Evolutionary conservation across 2,797 vertebrate genomes (phyloP), one percentile per base, ranked within the genome.

Genomic region (Eospalax fontanierii): DNA sequence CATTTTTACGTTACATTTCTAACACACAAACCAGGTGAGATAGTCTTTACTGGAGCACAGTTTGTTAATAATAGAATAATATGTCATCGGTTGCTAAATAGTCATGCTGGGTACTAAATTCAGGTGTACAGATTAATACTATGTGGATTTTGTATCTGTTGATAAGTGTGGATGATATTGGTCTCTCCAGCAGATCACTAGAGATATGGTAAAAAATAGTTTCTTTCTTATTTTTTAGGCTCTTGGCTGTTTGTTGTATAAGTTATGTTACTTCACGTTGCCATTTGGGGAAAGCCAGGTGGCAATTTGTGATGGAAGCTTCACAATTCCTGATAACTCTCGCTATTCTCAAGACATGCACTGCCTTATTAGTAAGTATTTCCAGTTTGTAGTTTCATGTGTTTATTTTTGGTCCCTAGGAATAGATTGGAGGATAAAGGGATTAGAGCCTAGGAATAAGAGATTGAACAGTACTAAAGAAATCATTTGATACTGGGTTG

Each of bases 221-320:
- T 87, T n/a, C 71, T 91, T 90, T 66, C 59, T 97, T 96, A 38
- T 59, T 94, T 93, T 94, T 21, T 96, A 99, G 99, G 99, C 99
- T 79, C 99, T 99, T 85, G 99, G 99, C 96, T 99, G 99, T 98
- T 98, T 99, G 93, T 99, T 99, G 35, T 99, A 99, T 98, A 99
- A 99, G 98, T 98, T 99, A 92, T 99, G 99, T 96, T 99, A 99
- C 98, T 99, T 99, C 98, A 99, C 99, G 4, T 98, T 99, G 97
- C 99, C 99, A 0, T 99, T 99, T 40, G 99, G 99, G 66, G 99
- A 99, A 98, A 99, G 99, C 97, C 99, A 99, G 98, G 99, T 99
- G 96, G 99, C 99, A 38, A 99, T 99, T 97, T 99, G 99, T 96
- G 99, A 99, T 22, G 99, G 99, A 96, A 99, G 98, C 98, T 99